Conservation (phyloP, 2,113 vertebrate genomes). For the Tautogolabrus adspersus region DNA sequence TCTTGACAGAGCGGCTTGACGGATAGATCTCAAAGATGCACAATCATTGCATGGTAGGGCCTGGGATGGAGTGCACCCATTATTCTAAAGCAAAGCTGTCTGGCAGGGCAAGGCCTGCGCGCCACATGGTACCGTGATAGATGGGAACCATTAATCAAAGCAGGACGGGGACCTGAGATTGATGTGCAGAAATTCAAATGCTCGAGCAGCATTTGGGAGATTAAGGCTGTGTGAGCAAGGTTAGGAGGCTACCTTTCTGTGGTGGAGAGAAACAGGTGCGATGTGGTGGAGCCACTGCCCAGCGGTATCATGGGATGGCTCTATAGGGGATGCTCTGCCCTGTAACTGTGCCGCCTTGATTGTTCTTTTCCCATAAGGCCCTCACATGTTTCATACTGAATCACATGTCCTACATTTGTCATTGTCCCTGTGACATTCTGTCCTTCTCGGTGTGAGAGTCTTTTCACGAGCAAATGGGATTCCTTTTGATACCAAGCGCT, state of each 20-base stretch:
- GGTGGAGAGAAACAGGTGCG: constrained; percentile 62
- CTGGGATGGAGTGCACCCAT: constrained; percentile 78
- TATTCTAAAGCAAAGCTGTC: constrained; percentile 85
- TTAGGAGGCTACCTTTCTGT: constrained; percentile 63
- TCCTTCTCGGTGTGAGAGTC: constrained; percentile 34
- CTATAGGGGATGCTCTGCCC: constrained; percentile 17
- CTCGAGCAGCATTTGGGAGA: constrained; percentile 84
- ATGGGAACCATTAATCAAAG: constrained; percentile 85
- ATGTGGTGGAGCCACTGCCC: constrained; percentile 24
- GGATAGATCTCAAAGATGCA: constrained; percentile 82
- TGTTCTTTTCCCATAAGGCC: constrained; percentile 37
- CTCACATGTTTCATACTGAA: constrained; percentile 32
- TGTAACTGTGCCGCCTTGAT: constrained; percentile 26
- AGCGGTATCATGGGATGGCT: constrained; percentile 12
- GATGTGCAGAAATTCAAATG: constrained; percentile 86
- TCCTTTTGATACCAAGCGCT: not conserved
- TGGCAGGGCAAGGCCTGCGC: constrained; percentile 75
- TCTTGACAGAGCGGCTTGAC: constrained; percentile 75
- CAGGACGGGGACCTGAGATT: constrained; percentile 75
- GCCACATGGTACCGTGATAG: constrained; percentile 80
- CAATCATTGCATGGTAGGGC: constrained; percentile 77
- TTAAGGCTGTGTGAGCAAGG: constrained; percentile 81
- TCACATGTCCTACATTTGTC: constrained; percentile 61
- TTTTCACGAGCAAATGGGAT: constrained; percentile 28
- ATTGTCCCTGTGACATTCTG: constrained; percentile 52